Conservation (phyloP, 2,113 vertebrate genomes). For the Chloropsis hardwickii region DNA sequence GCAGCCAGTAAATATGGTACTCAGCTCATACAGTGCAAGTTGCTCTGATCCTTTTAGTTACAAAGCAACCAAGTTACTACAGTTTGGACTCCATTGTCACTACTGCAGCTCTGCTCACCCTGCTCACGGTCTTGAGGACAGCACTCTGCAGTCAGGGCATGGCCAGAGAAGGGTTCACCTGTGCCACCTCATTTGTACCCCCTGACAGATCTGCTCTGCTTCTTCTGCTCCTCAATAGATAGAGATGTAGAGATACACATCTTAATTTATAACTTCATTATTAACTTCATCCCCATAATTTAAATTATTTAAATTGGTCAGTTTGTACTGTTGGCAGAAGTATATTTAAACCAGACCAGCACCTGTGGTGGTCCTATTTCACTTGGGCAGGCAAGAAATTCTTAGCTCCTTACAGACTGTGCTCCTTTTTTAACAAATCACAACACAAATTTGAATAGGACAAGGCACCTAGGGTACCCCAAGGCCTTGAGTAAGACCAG, state of each 20-base stretch:
- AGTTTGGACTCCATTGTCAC: neutral
- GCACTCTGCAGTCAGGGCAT: neutral
- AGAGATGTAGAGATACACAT: neutral
- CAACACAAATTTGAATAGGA: neutral
- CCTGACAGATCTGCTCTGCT: neutral
- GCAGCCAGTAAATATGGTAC: neutral
- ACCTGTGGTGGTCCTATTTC: neutral
- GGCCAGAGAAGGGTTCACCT: neutral
- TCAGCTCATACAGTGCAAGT: neutral
- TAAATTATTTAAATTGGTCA: neutral
- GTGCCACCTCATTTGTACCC: neutral
- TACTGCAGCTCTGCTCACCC: rapidly evolving
- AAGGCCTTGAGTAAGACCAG: neutral
- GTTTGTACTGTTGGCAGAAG: neutral
- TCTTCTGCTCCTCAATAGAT: neutral
- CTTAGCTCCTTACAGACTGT: neutral
- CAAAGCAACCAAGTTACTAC: neutral
- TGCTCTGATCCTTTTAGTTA: neutral
- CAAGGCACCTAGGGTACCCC: neutral
- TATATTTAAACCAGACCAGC: neutral
- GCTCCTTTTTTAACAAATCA: neutral
- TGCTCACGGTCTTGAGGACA: rapidly evolving
- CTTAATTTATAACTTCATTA: neutral
- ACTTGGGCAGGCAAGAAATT: neutral
- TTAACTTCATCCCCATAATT: neutral